phyloP scores from a whole-genome alignment of 64 coral and sea anemone genomes.

The Cladopsammia gracilis region DNA sequence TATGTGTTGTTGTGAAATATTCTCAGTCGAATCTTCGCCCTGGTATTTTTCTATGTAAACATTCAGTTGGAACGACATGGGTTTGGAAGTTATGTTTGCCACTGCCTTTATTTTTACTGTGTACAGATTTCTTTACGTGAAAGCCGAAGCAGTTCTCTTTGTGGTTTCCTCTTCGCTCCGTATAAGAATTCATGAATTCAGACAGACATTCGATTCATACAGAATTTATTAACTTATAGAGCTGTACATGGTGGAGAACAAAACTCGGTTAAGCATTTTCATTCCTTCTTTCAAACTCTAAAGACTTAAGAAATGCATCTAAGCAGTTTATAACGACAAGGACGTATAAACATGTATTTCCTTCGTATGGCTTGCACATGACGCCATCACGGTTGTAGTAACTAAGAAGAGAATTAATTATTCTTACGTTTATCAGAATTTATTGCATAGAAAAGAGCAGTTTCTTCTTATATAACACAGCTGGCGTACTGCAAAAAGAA shows the following conservation, averaged over 20 bases:
- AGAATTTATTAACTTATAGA: not conserved
- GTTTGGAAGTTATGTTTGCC: not conserved
- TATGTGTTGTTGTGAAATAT: too few species aligned
- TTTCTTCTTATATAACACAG: not conserved
- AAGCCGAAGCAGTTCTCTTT: too few species aligned
- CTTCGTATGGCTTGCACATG: not conserved
- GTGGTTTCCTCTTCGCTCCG: too few species aligned
- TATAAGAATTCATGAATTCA: not conserved
- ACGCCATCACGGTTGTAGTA: not conserved
- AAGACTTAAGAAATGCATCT: not conserved
- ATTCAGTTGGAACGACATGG: not conserved
- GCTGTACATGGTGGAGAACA: not conserved
- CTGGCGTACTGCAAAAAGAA: not conserved
- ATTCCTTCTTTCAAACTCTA: not conserved
- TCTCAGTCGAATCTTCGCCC: not conserved
- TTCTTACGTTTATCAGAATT: not conserved
- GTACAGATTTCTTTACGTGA: not conserved
- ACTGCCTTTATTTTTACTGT: not conserved
- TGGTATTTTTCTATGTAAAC: slow-evolving; percentile 21
- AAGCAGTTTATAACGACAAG: too few species aligned
- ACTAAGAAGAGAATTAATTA: not conserved
- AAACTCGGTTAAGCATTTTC: not conserved
- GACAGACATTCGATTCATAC: not conserved
- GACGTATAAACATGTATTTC: not conserved
- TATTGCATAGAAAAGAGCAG: slow-evolving; percentile 1